Conservation (phyloP, 2,113 vertebrate genomes). For the Osmerus eperlanus region DNA sequence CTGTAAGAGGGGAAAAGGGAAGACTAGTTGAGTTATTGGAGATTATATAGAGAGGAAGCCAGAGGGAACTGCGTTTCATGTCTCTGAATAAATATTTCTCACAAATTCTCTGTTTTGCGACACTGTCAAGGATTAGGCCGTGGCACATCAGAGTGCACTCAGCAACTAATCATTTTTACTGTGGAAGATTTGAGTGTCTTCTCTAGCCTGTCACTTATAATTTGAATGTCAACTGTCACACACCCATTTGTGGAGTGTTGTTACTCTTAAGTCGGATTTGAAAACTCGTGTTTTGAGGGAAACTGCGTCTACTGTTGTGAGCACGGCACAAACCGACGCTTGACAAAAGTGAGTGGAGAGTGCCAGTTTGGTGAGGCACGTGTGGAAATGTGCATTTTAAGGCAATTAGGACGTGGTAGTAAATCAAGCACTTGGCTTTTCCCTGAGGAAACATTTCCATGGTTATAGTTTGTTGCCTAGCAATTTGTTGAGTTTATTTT, state of each 20-base stretch:
- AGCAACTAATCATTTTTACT: constrained; percentile 53
- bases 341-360: constrained; percentile 29
- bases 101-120: constrained; percentile 15
- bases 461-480: constrained; percentile 43
- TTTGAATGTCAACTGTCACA: constrained; percentile 42
- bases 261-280: constrained; percentile 29
- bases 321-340: background rate
- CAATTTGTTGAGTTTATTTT: constrained; percentile 26
- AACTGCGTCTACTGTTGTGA: constrained; percentile 1
- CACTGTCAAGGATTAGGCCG: constrained; percentile 36
- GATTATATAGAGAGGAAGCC: background rate
- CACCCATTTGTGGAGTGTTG: constrained; percentile 21
- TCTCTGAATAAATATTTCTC: constrained; percentile 29
- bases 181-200: constrained; percentile 43
- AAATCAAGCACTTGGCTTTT: constrained; percentile 38
- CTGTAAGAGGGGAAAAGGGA: background rate
- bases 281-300: constrained; percentile 22
- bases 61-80: constrained; percentile 12
- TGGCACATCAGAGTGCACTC: constrained; percentile 38
- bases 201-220: constrained; percentile 33
- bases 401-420: constrained; percentile 24
- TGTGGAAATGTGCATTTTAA: constrained; percentile 25
- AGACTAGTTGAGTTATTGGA: background rate
- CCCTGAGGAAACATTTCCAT: constrained; percentile 41
- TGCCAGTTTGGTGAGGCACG: constrained; percentile 11